These are phyloP conservation scores for Oceanites oceanicus DNA, from an alignment of 2,113 vertebrate species.

Conservation along the genomic window DNA sequence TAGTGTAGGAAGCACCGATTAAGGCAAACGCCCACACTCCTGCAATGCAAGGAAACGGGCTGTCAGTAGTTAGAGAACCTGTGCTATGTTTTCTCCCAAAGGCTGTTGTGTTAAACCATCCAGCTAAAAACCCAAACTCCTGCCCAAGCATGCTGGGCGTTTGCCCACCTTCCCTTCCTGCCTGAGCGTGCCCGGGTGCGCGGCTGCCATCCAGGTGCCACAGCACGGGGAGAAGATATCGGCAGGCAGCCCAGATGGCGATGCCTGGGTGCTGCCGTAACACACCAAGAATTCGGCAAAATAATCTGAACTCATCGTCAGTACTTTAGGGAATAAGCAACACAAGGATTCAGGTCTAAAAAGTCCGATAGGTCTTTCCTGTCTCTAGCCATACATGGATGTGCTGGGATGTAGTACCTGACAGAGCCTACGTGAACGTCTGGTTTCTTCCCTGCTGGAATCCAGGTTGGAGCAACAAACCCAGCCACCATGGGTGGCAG, in stretches of 20 bases:
- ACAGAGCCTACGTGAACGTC: background rate
- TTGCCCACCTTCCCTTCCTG: background rate
- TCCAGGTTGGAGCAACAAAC: background rate
- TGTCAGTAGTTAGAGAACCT: background rate
- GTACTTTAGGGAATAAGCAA: background rate
- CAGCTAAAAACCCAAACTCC: background rate
- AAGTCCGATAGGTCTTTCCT: background rate
- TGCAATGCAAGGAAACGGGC: background rate
- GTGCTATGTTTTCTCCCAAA: background rate
- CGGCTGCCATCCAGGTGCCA: background rate
- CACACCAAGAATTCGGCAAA: rapidly evolving
- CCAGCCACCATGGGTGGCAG: background rate
- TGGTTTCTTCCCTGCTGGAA: background rate
- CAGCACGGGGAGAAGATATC: rapidly evolving
- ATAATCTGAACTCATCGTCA: background rate
- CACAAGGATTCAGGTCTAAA: background rate
- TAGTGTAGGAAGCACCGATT: background rate
- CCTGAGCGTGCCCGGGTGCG: rapidly evolving
- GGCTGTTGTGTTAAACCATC: background rate
- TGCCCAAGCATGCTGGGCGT: rapidly evolving
- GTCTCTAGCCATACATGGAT: background rate
- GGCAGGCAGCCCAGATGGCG: rapidly evolving
- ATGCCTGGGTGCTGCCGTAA: background rate
- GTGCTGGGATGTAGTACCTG: background rate
- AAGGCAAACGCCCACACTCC: background rate